Evolutionary conservation across 2,888 invertebrate genomes (phyloP), one percentile per base, ranked within the genome.

Genomic region (Phania funesta): DNA sequence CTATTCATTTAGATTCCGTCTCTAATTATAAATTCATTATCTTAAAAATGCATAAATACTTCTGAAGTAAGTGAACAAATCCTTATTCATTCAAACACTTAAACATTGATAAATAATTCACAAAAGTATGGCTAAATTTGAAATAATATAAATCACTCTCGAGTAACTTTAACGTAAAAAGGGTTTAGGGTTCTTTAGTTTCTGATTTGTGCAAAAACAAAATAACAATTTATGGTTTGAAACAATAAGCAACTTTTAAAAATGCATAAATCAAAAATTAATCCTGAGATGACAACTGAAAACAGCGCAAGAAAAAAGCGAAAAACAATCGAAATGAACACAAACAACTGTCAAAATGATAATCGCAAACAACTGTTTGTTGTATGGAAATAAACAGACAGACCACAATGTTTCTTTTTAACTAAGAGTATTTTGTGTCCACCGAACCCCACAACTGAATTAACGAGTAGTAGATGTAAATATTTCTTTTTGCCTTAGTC

Each of bases 201-300:
- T n/a, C 8, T 20, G 35, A 67, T 20, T 75, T 41, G 58, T 20
- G 46, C 38, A 62, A 60, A 38, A 54, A 44, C 46, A 56, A 54
- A 58, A 65, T 60, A 70, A 75, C 74, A 78, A 86, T 87, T 87
- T 86, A 86, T 87, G 86, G 83, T 85, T 84, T 86, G 86, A 88
- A 89, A 88, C 88, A 88, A 88, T 89, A 89, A 88, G 87, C 87
- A 87, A 86, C 88, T 89, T 89, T 88, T 88, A 87, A 88, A 89
- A 88, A 85, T 87, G 85, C 87, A 88, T 88, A 88, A 88, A 88
- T 88, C 88, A 88, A 76, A 84, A 84, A 84, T 84, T 83, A 83
- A 84, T 84, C 73, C 77, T 67, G 64, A 83, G 83, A 79, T 54
- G 79, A 83, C 84, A 83, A 80, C 67, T 76, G 84, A 83, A 86